Percentiles rank a stretch among this genome's conserved stretches.
Evolutionary conservation across 1,140 invertebrate species (phyloP).

Genomic region (Tetramorium alpestre): DNA sequence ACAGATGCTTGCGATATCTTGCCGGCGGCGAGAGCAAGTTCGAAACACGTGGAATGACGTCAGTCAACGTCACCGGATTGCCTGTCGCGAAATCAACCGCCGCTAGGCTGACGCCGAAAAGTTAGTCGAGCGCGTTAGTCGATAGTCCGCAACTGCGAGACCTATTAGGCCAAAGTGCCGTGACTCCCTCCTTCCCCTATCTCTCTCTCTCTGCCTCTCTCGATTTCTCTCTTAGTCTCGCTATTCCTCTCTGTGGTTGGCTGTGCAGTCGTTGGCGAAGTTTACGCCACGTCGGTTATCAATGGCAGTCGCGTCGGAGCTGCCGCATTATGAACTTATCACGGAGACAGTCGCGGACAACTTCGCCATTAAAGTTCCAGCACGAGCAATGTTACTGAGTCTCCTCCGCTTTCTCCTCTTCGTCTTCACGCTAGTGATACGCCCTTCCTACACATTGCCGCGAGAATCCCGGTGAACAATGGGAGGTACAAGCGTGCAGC

Average conservation of each 20-base stretch:
- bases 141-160: constrained; percentile 65
- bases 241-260: constrained; percentile 39
- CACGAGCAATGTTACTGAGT: constrained; percentile 40
- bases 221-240: constrained; percentile 18
- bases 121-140: constrained; percentile 58
- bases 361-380: constrained; percentile 65
- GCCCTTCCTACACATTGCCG: not conserved
- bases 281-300: constrained; percentile 67
- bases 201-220: not conserved
- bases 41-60: constrained; percentile 29
- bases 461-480: constrained; percentile 43
- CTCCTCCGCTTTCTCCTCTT: not conserved
- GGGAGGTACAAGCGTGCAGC: constrained; percentile 19
- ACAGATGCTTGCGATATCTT: constrained; percentile 38
- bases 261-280: constrained; percentile 61
- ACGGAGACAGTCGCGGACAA: constrained; percentile 63
- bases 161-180: constrained; percentile 60
- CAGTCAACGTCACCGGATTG: constrained; percentile 47
- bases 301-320: constrained; percentile 57
- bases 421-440: constrained; percentile 32
- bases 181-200: not conserved
- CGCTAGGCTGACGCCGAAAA: constrained; percentile 58
- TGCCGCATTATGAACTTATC: constrained; percentile 68
- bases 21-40: constrained; percentile 30
- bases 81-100: constrained; percentile 41